Conservation (phyloP, 2,113 vertebrate genomes). For the Gymnorhina tibicen region DNA sequence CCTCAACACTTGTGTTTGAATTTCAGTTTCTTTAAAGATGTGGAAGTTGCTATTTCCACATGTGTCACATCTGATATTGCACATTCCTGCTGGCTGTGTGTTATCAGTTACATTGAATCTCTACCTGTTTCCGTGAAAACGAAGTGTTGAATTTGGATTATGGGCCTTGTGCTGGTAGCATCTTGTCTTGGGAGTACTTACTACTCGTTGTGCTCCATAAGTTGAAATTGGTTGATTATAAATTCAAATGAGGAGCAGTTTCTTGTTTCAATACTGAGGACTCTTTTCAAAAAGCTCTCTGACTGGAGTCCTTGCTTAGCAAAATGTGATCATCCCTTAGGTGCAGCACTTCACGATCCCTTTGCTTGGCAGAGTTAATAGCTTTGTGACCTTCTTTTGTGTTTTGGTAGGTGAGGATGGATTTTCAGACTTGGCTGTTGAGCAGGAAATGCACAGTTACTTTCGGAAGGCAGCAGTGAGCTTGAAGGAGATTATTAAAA, state of each 20-base stretch:
- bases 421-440: conserved; percentile 29
- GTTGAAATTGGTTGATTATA: not conserved
- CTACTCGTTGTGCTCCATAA: rapidly evolving
- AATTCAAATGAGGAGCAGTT: not conserved
- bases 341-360: not conserved
- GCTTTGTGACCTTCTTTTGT: not conserved
- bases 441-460: conserved; percentile 73
- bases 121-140: not conserved
- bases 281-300: not conserved
- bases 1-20: not conserved
- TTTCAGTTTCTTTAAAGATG: not conserved
- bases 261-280: not conserved
- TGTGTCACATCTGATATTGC: not conserved
- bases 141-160: not conserved
- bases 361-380: not conserved
- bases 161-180: not conserved
- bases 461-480: conserved; percentile 83
- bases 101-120: not conserved
- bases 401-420: conserved; percentile 61
- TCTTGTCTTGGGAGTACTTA: not conserved
- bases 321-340: not conserved
- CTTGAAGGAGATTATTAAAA: conserved; percentile 77
- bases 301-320: not conserved
- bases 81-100: not conserved
- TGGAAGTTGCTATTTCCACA: rapidly evolving